Conservation (phyloP, 2,888 invertebrate genomes). For the Marasmarcha lunaedactyla region DNA sequence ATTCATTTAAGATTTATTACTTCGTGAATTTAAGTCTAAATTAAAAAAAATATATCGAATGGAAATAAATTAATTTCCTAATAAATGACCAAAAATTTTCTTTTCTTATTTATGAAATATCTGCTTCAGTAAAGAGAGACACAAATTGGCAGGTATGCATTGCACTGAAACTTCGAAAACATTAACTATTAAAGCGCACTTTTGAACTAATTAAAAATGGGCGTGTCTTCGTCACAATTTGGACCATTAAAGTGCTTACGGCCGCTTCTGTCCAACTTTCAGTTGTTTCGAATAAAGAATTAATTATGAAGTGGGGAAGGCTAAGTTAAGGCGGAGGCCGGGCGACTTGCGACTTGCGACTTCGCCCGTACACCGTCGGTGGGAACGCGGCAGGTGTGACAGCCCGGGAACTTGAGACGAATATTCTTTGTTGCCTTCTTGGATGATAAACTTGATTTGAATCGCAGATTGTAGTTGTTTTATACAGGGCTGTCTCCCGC, state of each 20-base stretch:
- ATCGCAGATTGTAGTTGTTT: conserved; percentile 58
- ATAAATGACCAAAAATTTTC: too few species aligned
- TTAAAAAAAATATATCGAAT: too few species aligned
- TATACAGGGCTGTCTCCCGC: conserved; percentile 9
- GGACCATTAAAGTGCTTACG: conserved; percentile 62
- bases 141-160: conserved; percentile 9
- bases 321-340: conserved; percentile 38
- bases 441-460: conserved; percentile 64
- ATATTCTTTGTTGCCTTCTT: conserved; percentile 63
- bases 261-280: conserved; percentile 50
- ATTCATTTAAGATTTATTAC: too few species aligned
- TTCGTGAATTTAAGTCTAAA: too few species aligned
- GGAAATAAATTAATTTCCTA: too few species aligned
- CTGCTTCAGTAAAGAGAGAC: conserved; percentile 3
- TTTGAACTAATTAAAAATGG: conserved; percentile 65
- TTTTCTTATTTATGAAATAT: too few species aligned
- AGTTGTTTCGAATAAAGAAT: conserved; percentile 68
- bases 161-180: neutral
- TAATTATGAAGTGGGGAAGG: conserved; percentile 62
- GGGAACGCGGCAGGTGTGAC: conserved; percentile 63
- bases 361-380: conserved; percentile 28
- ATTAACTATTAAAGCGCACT: conserved; percentile 58
- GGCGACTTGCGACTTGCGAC: conserved; percentile 36
- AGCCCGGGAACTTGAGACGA: conserved; percentile 40
- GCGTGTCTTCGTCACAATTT: conserved; percentile 60